Percentiles rank a stretch among this genome's conserved stretches.
Evolutionary conservation across 2,888 invertebrate genomes (phyloP).

Genomic region (Bellardia bayeri): DNA sequence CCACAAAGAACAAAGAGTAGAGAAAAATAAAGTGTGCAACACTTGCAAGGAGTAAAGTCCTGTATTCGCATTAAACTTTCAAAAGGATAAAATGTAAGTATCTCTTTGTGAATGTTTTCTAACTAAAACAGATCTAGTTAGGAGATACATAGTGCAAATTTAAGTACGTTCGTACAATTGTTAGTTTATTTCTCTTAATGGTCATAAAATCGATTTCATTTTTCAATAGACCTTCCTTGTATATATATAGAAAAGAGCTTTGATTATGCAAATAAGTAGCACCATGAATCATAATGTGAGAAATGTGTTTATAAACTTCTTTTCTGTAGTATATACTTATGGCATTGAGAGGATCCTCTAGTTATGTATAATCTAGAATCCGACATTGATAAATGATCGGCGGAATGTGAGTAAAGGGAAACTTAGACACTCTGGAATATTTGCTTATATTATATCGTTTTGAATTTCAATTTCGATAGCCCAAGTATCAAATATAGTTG

Average conservation of each 20-base stretch:
- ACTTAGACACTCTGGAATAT: no score
- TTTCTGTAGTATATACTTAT: no score
- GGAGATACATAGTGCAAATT: background rate
- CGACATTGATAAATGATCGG: no score
- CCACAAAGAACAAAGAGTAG: conserved; percentile 6
- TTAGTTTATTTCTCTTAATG: background rate
- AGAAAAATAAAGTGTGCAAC: conserved; percentile 26
- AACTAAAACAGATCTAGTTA: background rate
- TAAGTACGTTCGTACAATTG: no score
- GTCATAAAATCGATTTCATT: background rate
- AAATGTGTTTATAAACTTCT: no score
- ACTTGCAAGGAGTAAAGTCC: conserved; percentile 31
- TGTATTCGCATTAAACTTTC: conserved; percentile 10
- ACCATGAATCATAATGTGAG: no score
- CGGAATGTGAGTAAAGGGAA: no score
- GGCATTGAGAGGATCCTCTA: no score
- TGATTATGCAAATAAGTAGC: background rate
- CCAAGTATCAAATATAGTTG: no score
- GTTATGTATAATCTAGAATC: no score
- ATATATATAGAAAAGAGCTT: background rate
- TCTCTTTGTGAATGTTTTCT: background rate
- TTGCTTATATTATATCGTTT: no score
- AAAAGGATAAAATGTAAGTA: conserved; percentile 72
- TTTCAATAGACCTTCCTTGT: background rate
- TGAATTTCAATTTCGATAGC: no score